These are phyloP conservation scores for Phyllotis vaccarum DNA, from an alignment of 2,797 vertebrate species.

Conservation along the genomic window DNA sequence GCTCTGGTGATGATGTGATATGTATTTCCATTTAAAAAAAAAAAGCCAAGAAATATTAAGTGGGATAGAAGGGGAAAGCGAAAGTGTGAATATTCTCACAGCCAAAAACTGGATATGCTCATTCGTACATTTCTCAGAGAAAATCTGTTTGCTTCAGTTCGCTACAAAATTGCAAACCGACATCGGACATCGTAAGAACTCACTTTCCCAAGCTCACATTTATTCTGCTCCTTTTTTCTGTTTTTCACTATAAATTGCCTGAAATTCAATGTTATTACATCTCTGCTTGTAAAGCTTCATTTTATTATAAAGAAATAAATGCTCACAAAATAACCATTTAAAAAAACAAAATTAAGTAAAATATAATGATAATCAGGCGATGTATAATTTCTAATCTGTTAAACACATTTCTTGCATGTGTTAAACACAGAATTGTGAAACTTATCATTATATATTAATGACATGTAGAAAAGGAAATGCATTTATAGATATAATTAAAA, in stretches of 20 bases:
- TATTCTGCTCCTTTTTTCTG: slow-evolving; percentile 13
- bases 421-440: not conserved
- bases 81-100: not conserved
- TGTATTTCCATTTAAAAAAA: not conserved
- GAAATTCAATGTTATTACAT: slow-evolving; percentile 30
- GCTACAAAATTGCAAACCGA: slow-evolving; percentile 35
- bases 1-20: slow-evolving; percentile 25
- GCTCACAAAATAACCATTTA: slow-evolving; percentile 44
- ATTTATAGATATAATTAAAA: slow-evolving; percentile 12
- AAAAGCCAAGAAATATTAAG: not conserved
- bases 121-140: not conserved
- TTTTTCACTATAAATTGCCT: slow-evolving; percentile 45
- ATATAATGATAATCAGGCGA: not conserved
- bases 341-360: slow-evolving; percentile 47
- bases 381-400: not conserved
- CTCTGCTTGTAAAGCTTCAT: not conserved
- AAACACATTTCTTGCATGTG: slow-evolving; percentile 35
- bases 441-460: not conserved
- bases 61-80: not conserved
- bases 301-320: slow-evolving; percentile 46
- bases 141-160: slow-evolving; percentile 30
- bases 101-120: slow-evolving; percentile 21
- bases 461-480: not conserved
- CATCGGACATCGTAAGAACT: slow-evolving; percentile 23
- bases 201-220: slow-evolving; percentile 42